A percentile compares a stretch with the other conserved stretches of the same genome.
phyloP scores from a whole-genome alignment of 2,888 invertebrate species.

The Drosophila ezoana region DNA sequence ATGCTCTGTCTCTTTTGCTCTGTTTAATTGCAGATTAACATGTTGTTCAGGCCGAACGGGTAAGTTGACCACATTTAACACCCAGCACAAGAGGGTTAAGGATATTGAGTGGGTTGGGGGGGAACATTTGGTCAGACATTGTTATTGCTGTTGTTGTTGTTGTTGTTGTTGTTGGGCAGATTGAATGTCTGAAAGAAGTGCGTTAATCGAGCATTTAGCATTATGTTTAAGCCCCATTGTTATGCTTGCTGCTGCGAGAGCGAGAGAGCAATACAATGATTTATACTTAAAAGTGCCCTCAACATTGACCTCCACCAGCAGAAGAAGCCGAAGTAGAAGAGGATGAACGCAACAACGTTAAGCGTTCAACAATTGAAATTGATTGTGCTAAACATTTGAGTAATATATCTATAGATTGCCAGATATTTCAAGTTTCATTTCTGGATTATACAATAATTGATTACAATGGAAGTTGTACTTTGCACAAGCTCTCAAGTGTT shows the following conservation, averaged over 20 bases:
- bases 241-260: conserved; percentile 5
- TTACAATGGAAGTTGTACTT: conserved; percentile 10
- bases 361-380: conserved; percentile 33
- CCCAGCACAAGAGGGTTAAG: neutral
- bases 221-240: conserved; percentile 42
- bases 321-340: neutral
- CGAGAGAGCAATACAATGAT: conserved; percentile 23
- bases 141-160: conserved; percentile 26
- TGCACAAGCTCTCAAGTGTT: conserved; percentile 8
- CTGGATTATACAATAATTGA: conserved; percentile 22
- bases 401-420: conserved; percentile 25
- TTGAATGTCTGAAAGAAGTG: conserved; percentile 34
- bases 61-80: conserved; percentile 54
- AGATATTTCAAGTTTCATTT: conserved; percentile 19
- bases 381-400: conserved; percentile 23
- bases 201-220: conserved; percentile 68
- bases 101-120: neutral
- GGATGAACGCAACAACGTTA: neutral
- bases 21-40: conserved; percentile 63
- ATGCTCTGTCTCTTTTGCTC: conserved; percentile 1
- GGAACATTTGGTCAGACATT: conserved; percentile 28
- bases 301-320: neutral
- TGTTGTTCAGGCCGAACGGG: conserved; percentile 53
- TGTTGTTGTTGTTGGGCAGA: conserved; percentile 16
- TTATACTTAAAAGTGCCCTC: conserved; percentile 19